These are phyloP conservation scores for Perca flavescens DNA, from an alignment of 2,113 vertebrate species.

Conservation along the genomic window DNA sequence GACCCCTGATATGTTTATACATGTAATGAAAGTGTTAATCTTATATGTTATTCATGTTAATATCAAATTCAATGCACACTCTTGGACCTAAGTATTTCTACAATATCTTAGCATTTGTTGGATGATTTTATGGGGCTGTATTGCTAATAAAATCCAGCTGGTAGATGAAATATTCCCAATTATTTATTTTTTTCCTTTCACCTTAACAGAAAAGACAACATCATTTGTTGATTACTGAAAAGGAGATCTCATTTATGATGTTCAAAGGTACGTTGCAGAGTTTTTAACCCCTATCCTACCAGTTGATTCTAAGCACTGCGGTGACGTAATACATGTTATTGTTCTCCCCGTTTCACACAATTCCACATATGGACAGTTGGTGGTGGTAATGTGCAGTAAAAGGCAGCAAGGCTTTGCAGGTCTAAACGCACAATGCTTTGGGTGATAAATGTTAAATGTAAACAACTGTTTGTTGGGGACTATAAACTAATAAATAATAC, in stretches of 20 bases:
- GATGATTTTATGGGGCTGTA: constrained; percentile 86
- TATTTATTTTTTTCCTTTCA: constrained; percentile 7
- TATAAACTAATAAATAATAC: too few species aligned
- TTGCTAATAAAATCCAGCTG: constrained; percentile 95
- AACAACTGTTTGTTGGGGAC: neutral
- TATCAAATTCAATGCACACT: constrained; percentile 66
- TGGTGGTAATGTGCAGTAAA: constrained; percentile 4
- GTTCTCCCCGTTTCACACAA: neutral
- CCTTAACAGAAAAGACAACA: neutral
- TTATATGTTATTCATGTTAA: constrained; percentile 58
- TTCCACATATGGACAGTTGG: neutral
- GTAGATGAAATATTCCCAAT: constrained; percentile 68
- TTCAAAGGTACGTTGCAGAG: neutral
- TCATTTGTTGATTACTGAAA: neutral
- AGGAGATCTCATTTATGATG: neutral
- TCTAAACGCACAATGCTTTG: too few species aligned
- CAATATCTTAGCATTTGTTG: constrained; percentile 84
- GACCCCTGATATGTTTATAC: constrained; percentile 74
- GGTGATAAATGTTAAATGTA: too few species aligned
- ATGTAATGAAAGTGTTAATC: constrained; percentile 60
- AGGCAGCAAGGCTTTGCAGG: too few species aligned
- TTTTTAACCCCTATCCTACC: neutral
- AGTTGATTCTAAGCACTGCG: neutral
- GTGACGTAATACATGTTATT: neutral
- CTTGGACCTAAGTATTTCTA: constrained; percentile 88